These are phyloP conservation scores for Theristicus caerulescens DNA, from an alignment of 2,113 vertebrate species.

Conservation along the genomic window DNA sequence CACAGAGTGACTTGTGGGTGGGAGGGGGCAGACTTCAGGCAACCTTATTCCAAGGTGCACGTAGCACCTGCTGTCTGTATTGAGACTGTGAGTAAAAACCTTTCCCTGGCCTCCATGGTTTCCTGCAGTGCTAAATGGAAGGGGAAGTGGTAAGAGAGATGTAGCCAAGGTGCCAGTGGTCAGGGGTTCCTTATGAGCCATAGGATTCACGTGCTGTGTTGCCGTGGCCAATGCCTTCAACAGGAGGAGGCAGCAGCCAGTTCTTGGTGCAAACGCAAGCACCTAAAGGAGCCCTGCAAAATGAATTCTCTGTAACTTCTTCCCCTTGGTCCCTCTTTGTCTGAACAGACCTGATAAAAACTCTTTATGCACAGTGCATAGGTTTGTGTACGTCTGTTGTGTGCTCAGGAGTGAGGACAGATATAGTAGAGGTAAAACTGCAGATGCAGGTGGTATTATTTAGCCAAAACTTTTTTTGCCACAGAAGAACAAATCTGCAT, in stretches of 20 bases:
- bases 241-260: background rate
- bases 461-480: background rate
- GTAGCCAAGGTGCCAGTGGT: accelerated
- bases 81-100: background rate
- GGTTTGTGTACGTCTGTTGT: background rate
- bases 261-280: background rate
- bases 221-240: background rate
- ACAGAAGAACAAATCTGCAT: background rate
- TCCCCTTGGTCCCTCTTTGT: background rate
- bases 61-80: background rate
- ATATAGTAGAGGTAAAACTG: background rate
- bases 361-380: background rate
- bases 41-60: background rate
- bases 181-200: background rate
- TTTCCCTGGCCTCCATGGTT: background rate
- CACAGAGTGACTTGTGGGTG: background rate
- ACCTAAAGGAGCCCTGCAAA: background rate
- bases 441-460: background rate
- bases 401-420: background rate
- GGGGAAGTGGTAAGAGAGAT: background rate
- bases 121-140: background rate
- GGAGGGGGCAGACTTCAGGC: background rate
- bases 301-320: background rate
- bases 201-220: background rate
- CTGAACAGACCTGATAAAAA: background rate